Conservation (phyloP, 2,113 vertebrate species). For the Asarcornis scutulata region DNA sequence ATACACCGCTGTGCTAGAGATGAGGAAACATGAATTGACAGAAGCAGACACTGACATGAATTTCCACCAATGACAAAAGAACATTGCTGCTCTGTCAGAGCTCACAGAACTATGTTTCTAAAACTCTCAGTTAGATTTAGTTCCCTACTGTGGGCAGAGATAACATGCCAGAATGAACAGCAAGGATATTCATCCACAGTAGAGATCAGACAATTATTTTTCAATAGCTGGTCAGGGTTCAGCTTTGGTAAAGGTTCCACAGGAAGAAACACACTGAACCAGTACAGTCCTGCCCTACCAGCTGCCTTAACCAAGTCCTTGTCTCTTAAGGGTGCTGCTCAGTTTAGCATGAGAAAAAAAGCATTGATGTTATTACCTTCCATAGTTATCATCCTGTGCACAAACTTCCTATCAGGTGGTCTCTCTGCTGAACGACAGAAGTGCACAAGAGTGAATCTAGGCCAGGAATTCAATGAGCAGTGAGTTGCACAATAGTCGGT, state of each 20-base stretch:
- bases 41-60: not conserved
- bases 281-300: not conserved
- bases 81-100: rapidly evolving
- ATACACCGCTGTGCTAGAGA: not conserved
- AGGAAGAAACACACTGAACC: rapidly evolving
- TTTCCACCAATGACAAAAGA: not conserved
- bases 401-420: not conserved
- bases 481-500: not conserved
- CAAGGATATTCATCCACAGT: not conserved
- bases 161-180: rapidly evolving
- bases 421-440: not conserved
- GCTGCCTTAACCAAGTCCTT: not conserved
- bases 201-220: not conserved
- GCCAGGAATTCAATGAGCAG: not conserved
- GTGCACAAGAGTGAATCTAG: not conserved
- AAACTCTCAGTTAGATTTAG: not conserved
- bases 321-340: rapidly evolving
- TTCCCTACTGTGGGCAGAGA: not conserved
- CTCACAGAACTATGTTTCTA: not conserved
- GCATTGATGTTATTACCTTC: not conserved
- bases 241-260: not conserved
- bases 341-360: not conserved
- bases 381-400: not conserved
- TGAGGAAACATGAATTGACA: not conserved
- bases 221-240: rapidly evolving